Evolutionary conservation across 2,888 invertebrate genomes (phyloP).

Genomic region (Nomada goodeniana): DNA sequence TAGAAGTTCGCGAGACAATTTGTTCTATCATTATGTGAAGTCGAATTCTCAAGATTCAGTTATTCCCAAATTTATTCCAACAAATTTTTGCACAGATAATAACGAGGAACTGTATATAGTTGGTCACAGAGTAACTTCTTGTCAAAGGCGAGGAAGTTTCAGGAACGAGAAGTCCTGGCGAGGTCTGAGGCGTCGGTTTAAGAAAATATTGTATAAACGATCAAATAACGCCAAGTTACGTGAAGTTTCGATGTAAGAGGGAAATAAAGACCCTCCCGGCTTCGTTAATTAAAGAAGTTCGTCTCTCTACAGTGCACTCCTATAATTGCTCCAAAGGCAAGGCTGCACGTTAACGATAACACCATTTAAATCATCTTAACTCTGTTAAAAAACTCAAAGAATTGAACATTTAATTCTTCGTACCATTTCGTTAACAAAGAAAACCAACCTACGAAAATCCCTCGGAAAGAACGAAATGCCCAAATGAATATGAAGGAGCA

Average conservation of each 20-base stretch:
- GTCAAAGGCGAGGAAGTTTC: background rate
- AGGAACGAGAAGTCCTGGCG: background rate
- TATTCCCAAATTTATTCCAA: too few relatives aligned
- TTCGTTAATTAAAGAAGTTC: background rate
- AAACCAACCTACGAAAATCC: background rate
- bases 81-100: too few relatives aligned
- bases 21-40: too few relatives aligned
- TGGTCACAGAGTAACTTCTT: too few relatives aligned
- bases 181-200: background rate
- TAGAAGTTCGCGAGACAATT: too few relatives aligned
- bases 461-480: too few relatives aligned
- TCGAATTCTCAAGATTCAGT: too few relatives aligned
- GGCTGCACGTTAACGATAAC: background rate
- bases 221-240: background rate
- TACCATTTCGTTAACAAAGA: background rate
- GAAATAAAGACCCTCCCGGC: constrained; percentile 6
- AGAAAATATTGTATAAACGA: constrained; percentile 20
- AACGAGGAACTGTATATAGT: too few relatives aligned
- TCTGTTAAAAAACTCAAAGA: background rate
- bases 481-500: too few relatives aligned
- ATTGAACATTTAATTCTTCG: background rate
- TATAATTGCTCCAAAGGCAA: constrained; percentile 4
- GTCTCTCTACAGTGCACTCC: background rate
- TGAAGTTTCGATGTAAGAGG: constrained; percentile 17
- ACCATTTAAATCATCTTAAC: background rate